Base-by-base conservation (phyloP, 1,140 invertebrate genomes). In the Bombus cullumanus region DNA sequence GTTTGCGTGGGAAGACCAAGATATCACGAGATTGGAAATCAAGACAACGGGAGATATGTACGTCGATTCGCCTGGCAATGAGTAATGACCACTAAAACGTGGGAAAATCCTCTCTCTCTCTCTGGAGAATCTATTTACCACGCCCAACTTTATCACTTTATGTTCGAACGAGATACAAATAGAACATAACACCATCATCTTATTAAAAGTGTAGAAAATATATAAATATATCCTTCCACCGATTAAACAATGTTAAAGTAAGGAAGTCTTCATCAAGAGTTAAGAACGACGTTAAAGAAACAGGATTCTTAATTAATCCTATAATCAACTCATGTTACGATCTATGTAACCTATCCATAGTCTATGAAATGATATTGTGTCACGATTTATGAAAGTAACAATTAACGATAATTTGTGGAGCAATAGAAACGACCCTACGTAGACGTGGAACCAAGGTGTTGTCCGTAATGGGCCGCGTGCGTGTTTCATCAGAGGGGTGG, bases 401-500 rank as follows among this genome's bases (percentile, higher is more conserved):
- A 47, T 53, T 53, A 53, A 74, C 6, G 12, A 34, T 47, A 53
- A 53, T 9, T 77, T 25, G 28, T 12, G 28, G 34, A 69, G 59
- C 66, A 22, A 81, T 43, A 37, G 25, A 73, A 81, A 69, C 18
- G 41, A 69, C 83, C 62, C 83, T 37, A 41, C n/a, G 39, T 10
- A 68, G 53, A n/a, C 34, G 62, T 53, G 34, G 66, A 77, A 81
- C 22, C 64, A 62, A 90, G 88, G 88, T 86, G 89, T 91, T 90
- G 43, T 47, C 78, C 31, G n/a, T 94, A 94, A 93, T 92, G 92
- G 92, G 88, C 85, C 82, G 18, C 82, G 90, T 93, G 93, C 92
- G 93, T 94, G 92, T 90, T 93, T 91, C 91, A 89, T 89, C 91
- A 90, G 90, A 89, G 89, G 89, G 88, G 86, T 91, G 85, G 83